Conservation (phyloP, 2,888 invertebrate species). For the Amaurobius ferox region DNA sequence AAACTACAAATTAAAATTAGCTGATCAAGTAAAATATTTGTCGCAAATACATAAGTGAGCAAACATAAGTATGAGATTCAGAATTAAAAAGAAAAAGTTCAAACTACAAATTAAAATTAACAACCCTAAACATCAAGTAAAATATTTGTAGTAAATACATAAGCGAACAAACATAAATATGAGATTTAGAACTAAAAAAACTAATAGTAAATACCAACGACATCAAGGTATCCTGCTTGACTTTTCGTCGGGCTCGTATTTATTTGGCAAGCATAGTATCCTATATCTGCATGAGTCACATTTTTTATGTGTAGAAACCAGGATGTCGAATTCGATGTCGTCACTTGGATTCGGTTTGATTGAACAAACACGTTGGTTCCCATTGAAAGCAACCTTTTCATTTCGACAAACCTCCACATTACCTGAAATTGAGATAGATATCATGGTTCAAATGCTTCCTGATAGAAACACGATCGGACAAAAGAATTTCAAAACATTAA, state of each 20-base stretch:
- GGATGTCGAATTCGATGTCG: constrained; percentile 81
- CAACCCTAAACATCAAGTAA: no score
- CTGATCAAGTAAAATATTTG: no score
- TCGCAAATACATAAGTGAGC: no score
- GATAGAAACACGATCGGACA: no score
- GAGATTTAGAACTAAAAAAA: background rate
- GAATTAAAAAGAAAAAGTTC: no score
- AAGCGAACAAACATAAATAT: no score
- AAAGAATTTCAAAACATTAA: no score
- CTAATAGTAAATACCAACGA: constrained; percentile 71
- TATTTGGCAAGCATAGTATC: constrained; percentile 85
- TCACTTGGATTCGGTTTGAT: constrained; percentile 92
- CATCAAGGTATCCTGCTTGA: constrained; percentile 73
- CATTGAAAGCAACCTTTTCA: constrained; percentile 93
- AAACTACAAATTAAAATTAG: no score
- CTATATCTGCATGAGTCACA: constrained; percentile 87
- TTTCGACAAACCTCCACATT: constrained; percentile 94
- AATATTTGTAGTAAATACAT: no score
- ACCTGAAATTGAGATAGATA: constrained; percentile 84
- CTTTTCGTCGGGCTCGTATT: constrained; percentile 73
- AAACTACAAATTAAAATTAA: no score
- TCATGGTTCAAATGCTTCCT: no score
- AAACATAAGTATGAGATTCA: no score
- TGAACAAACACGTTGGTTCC: constrained; percentile 94
- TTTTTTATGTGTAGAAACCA: constrained; percentile 73